Conservation (phyloP, 2,888 invertebrate genomes). For the Rhagophthalmus giganteus region DNA sequence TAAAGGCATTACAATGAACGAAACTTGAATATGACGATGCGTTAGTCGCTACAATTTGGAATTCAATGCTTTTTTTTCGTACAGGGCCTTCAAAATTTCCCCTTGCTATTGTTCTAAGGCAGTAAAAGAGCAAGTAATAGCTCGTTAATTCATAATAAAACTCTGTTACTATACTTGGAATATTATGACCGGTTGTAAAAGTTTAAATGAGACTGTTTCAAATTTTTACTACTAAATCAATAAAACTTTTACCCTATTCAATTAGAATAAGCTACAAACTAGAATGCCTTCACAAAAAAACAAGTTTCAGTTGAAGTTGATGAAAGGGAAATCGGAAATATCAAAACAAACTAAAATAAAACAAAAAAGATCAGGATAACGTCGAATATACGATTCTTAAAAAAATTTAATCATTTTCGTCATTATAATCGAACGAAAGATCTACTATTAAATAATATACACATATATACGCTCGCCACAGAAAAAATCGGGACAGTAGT, state of each 20-base stretch:
- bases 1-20: conserved; percentile 7
- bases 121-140: conserved; percentile 9
- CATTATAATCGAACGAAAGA: too few relatives aligned
- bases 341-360: too few relatives aligned
- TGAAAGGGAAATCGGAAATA: too few relatives aligned
- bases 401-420: too few relatives aligned
- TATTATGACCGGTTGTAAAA: conserved; percentile 8
- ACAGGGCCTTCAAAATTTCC: conserved; percentile 5
- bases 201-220: neutral
- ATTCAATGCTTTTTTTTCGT: conserved; percentile 11
- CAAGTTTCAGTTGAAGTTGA: too few relatives aligned
- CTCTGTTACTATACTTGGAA: neutral
- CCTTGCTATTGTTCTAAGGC: conserved; percentile 5
- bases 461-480: too few relatives aligned
- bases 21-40: conserved; percentile 9
- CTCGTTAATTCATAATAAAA: conserved; percentile 10
- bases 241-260: neutral
- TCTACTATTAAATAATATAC: too few relatives aligned
- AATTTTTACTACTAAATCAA: neutral
- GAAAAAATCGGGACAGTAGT: too few relatives aligned
- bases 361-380: too few relatives aligned
- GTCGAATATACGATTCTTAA: too few relatives aligned
- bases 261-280: too few relatives aligned
- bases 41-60: conserved; percentile 6
- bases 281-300: too few relatives aligned